These are phyloP conservation scores for Drosophila quinaria DNA, from an alignment of 2,888 invertebrate genomes.

Conservation along the genomic window DNA sequence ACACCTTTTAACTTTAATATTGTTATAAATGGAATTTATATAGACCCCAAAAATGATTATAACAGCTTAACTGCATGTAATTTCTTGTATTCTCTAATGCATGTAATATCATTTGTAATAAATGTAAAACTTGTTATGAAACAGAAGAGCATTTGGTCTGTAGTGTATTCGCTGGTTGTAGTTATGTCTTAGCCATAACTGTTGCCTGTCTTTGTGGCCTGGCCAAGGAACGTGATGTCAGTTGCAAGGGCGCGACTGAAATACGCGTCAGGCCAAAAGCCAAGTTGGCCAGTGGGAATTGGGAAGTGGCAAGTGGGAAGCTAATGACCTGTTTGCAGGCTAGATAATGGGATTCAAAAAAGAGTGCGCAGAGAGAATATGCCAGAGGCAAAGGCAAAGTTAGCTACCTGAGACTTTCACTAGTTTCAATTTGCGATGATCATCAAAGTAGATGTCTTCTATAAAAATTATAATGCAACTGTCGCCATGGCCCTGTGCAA, in stretches of 20 bases:
- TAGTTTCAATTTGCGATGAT: slow-evolving; percentile 27
- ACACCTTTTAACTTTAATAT: too few relatives aligned
- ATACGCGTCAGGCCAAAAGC: slow-evolving; percentile 66
- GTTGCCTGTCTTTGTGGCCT: slow-evolving; percentile 20
- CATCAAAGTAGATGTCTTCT: slow-evolving; percentile 22
- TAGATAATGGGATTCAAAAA: slow-evolving; percentile 55
- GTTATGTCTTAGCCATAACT: slow-evolving; percentile 3
- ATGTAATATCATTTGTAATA: background rate
- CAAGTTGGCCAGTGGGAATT: slow-evolving; percentile 40
- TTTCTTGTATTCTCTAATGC: background rate
- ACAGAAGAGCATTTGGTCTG: background rate
- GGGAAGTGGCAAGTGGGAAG: slow-evolving; percentile 40
- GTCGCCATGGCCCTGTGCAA: slow-evolving; percentile 64
- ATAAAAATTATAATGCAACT: slow-evolving; percentile 68
- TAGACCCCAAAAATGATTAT: too few relatives aligned
- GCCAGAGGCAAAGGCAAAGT: slow-evolving; percentile 16
- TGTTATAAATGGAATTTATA: too few relatives aligned
- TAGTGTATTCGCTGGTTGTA: slow-evolving; percentile 22
- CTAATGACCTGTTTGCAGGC: slow-evolving; percentile 34
- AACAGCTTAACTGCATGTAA: too few relatives aligned
- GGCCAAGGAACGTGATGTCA: slow-evolving; percentile 75
- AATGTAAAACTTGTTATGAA: background rate
- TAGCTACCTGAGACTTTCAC: slow-evolving; percentile 50
- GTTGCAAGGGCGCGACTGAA: slow-evolving; percentile 58
- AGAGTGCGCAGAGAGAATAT: slow-evolving; percentile 26